Conservation (phyloP, 2,797 vertebrate species). For the Bradypodion ventrale region DNA sequence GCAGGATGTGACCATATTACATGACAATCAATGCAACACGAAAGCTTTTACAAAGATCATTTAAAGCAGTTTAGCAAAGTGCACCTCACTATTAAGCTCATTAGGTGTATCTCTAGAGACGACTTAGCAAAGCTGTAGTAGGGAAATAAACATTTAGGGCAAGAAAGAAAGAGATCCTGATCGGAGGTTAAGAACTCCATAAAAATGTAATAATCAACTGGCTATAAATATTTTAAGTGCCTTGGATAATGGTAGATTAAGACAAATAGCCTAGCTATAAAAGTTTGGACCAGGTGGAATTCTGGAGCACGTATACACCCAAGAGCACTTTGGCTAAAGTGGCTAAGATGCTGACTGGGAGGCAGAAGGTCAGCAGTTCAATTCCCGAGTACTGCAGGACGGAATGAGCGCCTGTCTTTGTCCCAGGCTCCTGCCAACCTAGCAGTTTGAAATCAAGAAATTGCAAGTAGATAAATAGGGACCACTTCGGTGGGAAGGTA, state of each 20-base stretch:
- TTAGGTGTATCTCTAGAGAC: conserved; percentile 45
- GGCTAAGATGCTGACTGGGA: too few relatives aligned
- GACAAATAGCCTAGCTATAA: conserved; percentile 17
- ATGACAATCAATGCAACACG: conserved; percentile 26
- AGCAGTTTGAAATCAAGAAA: too few relatives aligned
- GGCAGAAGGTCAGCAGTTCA: too few relatives aligned
- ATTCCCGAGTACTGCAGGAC: too few relatives aligned
- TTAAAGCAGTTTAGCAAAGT: conserved; percentile 24
- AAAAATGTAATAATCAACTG: conserved; percentile 47
- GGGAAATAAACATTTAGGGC: conserved; percentile 53
- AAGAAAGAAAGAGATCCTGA: conserved; percentile 25
- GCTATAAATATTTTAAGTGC: conserved; percentile 50
- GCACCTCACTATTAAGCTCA: conserved; percentile 13
- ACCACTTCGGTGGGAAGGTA: too few relatives aligned
- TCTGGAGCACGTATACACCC: conserved; percentile 26
- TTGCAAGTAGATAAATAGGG: too few relatives aligned
- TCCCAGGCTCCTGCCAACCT: too few relatives aligned
- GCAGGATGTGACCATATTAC: conserved; percentile 29
- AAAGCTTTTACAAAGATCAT: conserved; percentile 19
- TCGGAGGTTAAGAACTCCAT: conserved; percentile 46
- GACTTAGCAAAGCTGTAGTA: conserved; percentile 44
- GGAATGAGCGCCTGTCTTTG: too few relatives aligned
- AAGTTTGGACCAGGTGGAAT: conserved; percentile 33
- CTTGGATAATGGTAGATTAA: conserved; percentile 32
- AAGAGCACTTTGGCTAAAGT: neutral